Evolutionary conservation across 2,888 invertebrate species (phyloP), one percentile per base, ranked within the genome.

Genomic region (Microchrysa polita): DNA sequence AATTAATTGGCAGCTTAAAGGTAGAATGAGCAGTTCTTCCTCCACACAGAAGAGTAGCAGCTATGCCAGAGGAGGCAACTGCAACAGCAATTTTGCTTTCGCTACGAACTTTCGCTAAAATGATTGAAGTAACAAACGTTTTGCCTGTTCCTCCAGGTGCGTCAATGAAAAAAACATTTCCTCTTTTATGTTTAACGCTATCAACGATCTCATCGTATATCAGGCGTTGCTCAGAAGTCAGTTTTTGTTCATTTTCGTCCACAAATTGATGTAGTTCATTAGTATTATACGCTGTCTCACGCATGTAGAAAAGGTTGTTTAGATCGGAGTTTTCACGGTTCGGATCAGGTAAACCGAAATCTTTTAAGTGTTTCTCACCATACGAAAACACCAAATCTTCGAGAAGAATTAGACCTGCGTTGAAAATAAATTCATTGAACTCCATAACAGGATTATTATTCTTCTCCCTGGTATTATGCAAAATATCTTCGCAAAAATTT

Each of bases 281-380:
- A 14, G 69, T 44, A 74, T 78, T 77, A 55, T 73, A 78, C 20
- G 75, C 61, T 71, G 23, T 60, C 78, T 80, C 77, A 5, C 77
- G 76, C 73, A 74, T 61, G 67, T n/a, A n/a, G n/a, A n/a, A n/a
- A n/a, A n/a, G n/a, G n/a, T n/a, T n/a, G n/a, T n/a, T n/a, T n/a
- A 79, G 73, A 73, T 79, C 78, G 57, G 73, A 55, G 75, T 77
- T 73, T 23, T 76, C 75, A 52, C 73, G 27, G 67, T 77, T 67
- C 74, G 79, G 76, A 75, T 78, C 80, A 75, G 79, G 79, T 20
- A 71, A 63, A 75, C 12, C 22, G 42, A 69, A 42, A 22, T 5
- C 18, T 75, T 73, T n/a, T n/a, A n/a, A n/a, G n/a, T 78, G 65
- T 77, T 77, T 61, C 74, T 76, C 73, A 81, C 79, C n/a, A n/a